Base-by-base conservation (phyloP, 1,140 invertebrate species). In the Rhynchophorus ferrugineus region DNA sequence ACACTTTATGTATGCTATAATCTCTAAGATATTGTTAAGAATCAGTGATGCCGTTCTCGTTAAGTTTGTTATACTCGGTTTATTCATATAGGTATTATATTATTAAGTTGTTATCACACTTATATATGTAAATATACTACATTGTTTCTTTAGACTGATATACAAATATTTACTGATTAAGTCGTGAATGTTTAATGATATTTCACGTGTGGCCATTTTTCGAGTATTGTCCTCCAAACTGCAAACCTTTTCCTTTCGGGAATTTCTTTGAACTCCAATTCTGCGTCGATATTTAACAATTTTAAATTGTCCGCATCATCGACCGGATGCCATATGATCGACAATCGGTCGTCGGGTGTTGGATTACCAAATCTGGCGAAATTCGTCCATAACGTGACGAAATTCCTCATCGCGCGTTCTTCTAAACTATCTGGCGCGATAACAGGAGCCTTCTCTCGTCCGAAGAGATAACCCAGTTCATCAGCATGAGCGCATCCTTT, bases 401-500 rank as follows among this genome's bases (percentile, higher is more conserved):
- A 59, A 42, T 13, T 35, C 21, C 43, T 34, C 16, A 56, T 20
- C 1, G 20, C 13, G 11, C 8, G 20, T 2, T 59, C 61, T 57
- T 65, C 63, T 3, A 57, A 3, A 42, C 56, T 58, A 9, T 44
- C 54, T 8, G 69, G 56, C 19, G 70, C 63, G 13, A 72, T 49
- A 41, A 71, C 69, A 16, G 61, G 57, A 9, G 67, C 70, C 14
- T 75, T 49, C 46, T 61, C 61, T 44, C 64, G 73, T 57, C 73
- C 68, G 57, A 81, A 83, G 3, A 82, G 59, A 63, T 81, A 83
- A 48, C 74, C 76, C 1, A 82, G 29, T 54, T 83, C 81, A 56
- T 83, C 81, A 0, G 69, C 75, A 58, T 83, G 81, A 60, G 72
- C 73, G 0, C 77, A 1, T 80, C 80, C 59, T n/a, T n/a, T 77